A percentile compares a stretch with the other conserved stretches of the same genome.
These are phyloP conservation scores for Pipistrellus nathusii DNA, from an alignment of 2,797 vertebrate genomes.

Conservation along the genomic window DNA sequence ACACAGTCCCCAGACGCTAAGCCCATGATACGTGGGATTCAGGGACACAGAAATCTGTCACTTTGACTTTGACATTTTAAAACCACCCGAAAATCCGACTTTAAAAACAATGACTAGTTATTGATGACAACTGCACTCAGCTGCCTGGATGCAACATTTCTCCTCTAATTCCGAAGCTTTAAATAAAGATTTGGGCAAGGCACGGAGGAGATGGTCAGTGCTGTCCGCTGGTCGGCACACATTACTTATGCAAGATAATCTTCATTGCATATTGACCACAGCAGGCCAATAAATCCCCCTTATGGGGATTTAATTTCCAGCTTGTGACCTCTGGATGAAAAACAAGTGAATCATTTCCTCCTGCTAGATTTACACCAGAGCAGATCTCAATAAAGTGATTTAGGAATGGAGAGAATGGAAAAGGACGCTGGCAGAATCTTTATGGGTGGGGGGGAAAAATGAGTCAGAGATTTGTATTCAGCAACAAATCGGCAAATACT, in stretches of 20 bases:
- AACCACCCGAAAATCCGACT: neutral
- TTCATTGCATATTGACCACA: constrained; percentile 52
- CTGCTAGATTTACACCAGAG: constrained; percentile 44
- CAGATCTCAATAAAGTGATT: constrained; percentile 33
- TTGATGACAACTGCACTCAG: neutral
- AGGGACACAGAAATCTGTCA: neutral
- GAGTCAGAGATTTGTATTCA: neutral
- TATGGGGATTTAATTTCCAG: constrained; percentile 74
- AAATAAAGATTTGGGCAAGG: neutral
- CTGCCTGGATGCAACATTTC: neutral
- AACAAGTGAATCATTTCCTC: constrained; percentile 74
- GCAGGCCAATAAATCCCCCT: constrained; percentile 77
- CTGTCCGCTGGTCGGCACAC: fast-evolving
- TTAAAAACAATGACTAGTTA: neutral
- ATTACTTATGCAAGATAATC: constrained; percentile 50
- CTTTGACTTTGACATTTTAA: constrained; percentile 22
- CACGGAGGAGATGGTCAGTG: fast-evolving
- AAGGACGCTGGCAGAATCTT: neutral
- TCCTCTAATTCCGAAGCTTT: neutral
- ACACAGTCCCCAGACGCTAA: neutral
- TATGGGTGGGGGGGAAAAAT: neutral
- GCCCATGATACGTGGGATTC: neutral
- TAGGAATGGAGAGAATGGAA: neutral
- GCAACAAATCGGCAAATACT: neutral
- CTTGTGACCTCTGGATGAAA: constrained; percentile 81